Percentiles rank a stretch among this genome's conserved stretches.
These are phyloP conservation scores for Cerastoderma edule DNA, from an alignment of 2,888 invertebrate species.

Conservation along the genomic window DNA sequence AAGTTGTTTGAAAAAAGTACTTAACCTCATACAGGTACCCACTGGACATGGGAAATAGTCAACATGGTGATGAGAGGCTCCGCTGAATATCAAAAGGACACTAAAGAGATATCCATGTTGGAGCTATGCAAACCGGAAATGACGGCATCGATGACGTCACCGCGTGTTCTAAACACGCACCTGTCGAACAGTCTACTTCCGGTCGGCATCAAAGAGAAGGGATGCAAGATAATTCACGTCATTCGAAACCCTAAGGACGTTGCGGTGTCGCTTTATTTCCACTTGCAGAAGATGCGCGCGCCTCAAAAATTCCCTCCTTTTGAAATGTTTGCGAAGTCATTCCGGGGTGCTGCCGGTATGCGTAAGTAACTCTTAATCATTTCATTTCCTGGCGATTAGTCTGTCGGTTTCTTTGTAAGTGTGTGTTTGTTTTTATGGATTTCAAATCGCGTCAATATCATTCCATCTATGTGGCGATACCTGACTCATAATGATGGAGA, in stretches of 20 bases:
- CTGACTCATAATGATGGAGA: background rate
- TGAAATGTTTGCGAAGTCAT: background rate
- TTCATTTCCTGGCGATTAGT: background rate
- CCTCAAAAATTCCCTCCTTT: background rate
- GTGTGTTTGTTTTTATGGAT: background rate
- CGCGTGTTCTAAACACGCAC: slow-evolving; percentile 9
- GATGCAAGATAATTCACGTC: slow-evolving; percentile 14
- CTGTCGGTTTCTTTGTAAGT: background rate
- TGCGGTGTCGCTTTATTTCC: slow-evolving; percentile 5
- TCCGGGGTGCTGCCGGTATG: background rate
- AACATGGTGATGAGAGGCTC: slow-evolving; percentile 9
- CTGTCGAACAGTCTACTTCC: background rate
- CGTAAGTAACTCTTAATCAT: background rate
- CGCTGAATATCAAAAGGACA: slow-evolving; percentile 10
- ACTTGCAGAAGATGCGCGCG: background rate
- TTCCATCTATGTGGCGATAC: background rate
- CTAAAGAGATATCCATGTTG: slow-evolving; percentile 14
- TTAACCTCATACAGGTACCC: slow-evolving; percentile 16
- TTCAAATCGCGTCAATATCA: background rate
- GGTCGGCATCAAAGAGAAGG: slow-evolving; percentile 4
- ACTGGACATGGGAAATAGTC: slow-evolving; percentile 7
- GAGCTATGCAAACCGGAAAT: slow-evolving; percentile 13
- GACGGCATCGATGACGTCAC: slow-evolving; percentile 13
- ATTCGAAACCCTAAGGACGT: slow-evolving; percentile 13
- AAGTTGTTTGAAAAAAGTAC: too few relatives aligned